Evolutionary conservation across 2,113 vertebrate genomes (phyloP).

Genomic region (Solenodon paradoxus): DNA sequence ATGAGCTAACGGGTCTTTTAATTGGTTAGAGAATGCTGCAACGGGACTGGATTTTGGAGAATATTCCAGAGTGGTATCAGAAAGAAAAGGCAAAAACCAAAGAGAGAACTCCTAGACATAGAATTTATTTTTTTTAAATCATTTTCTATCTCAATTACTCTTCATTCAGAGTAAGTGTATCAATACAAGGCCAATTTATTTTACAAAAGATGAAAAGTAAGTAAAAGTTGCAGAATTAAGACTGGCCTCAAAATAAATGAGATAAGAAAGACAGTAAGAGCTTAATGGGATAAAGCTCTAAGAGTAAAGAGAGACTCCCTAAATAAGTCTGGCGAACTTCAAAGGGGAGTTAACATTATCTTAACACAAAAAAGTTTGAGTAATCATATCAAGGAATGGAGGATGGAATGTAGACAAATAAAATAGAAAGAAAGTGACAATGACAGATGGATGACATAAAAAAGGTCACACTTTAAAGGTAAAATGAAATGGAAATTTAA

Average conservation of each 20-base stretch:
- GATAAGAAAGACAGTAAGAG: not conserved
- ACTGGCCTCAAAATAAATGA: not conserved
- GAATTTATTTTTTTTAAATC: not conserved
- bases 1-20: not conserved
- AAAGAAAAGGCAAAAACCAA: not conserved
- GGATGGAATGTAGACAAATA: not conserved
- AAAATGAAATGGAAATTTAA: not conserved
- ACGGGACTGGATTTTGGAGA: not conserved
- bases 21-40: not conserved
- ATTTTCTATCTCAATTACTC: not conserved
- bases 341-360: not conserved
- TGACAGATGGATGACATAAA: not conserved
- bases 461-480: not conserved
- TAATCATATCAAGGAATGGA: not conserved
- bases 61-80: not conserved
- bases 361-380: not conserved
- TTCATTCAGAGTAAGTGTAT: not conserved
- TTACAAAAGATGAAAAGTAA: slow-evolving; percentile 6
- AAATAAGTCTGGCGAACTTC: not conserved
- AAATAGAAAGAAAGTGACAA: not conserved
- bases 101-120: not conserved
- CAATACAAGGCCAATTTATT: not conserved
- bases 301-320: not conserved
- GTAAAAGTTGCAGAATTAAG: not conserved
- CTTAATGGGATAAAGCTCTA: not conserved